Base-by-base conservation (phyloP, 2,797 vertebrate species). In the Onychomys torridus region DNA sequence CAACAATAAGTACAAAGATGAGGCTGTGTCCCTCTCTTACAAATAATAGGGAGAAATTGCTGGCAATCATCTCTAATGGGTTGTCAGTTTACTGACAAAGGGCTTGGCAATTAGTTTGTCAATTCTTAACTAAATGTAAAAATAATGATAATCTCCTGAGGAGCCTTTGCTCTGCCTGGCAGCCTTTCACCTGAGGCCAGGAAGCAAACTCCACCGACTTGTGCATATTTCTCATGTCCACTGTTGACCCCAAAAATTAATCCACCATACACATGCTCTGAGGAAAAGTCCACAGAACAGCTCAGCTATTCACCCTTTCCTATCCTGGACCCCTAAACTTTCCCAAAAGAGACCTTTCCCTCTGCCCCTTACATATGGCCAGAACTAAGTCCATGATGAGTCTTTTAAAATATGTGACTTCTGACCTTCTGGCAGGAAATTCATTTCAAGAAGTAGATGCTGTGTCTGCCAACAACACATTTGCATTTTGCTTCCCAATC, bases 41-140 rank as follows among this genome's bases (percentile, higher is more conserved):
- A 85, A 98, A 84, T 94, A 98, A 97, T 46, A 96, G 93, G 97
- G 93, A 97, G 93, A 96, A 98, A 98, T 92, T 95, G 95, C 82
- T 95, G 78, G 65, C 78, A 92, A 86, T 96, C 96, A 88, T 93
- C 90, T 84, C 96, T 97, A 92, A 94, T 46, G 43, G 89, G 57
- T 0, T 93, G 63, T 67, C 91, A 40, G 91, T 84, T 91, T 91
- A 49, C 89, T 90, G 91, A 97, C 97, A 93, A 92, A 87, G 86
- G 89, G 75, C 89, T 96, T 34, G 9, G 90, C 97, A 93, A 97
- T 97, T 97, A 97, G 93, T 85, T 96, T 97, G 97, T 95, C 91
- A 63, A 55, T 95, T 97, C 97, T 95, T 96, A 96, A 95, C 92
- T 61, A 81, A 97, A 96, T 96, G 89, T 71, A 96, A 89, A 97